Evolutionary conservation across 2,888 invertebrate species (phyloP), one percentile per base, ranked within the genome.

Genomic region (Synanthedon myopaeformis): DNA sequence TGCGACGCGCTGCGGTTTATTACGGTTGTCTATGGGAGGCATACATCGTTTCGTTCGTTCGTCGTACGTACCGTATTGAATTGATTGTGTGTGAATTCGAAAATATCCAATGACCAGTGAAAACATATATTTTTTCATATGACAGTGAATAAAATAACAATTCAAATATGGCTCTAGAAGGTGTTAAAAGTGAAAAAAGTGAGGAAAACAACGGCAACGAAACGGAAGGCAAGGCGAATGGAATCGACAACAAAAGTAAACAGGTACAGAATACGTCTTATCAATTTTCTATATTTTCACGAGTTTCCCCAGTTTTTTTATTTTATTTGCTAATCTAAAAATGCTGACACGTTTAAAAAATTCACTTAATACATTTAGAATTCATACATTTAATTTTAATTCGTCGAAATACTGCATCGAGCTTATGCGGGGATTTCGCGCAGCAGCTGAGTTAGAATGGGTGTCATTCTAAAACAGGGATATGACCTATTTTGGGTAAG

Each of bases 181-280:
- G 84, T 79, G 86, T 86, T 64, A 87, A 84, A 83, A 79, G 86
- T 86, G 87, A 87, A 74, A 85, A 86, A 80, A 81, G 82, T 80
- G 88, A 83, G 63, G 86, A 87, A 76, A 89, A 84, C 78, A 88
- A 84, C 76, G 84, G 82, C 64, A 85, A 81, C 67, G 74, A 86
- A 61, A 79, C 82, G 65, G 88, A 89, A 73, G 74, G 81, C 72
- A 89, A 89, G 74, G 78, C 86, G 72, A 89, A 89, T 76, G 89
- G 88, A 76, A 88, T 83, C 73, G 89, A 89, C 82, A 89, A 86
- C 81, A 88, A 85, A 80, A 86, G 81, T 82, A 89, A 90, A 83
- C 90, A 90, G 86, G 87, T 86, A 84, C 65, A 61, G 19, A 49
- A 19, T 13, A 66, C 61, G 35, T 8, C 35, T 35, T 35, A 35